phyloP scores from a whole-genome alignment of 2,113 vertebrate genomes.

The Pachypanchax playfairii region DNA sequence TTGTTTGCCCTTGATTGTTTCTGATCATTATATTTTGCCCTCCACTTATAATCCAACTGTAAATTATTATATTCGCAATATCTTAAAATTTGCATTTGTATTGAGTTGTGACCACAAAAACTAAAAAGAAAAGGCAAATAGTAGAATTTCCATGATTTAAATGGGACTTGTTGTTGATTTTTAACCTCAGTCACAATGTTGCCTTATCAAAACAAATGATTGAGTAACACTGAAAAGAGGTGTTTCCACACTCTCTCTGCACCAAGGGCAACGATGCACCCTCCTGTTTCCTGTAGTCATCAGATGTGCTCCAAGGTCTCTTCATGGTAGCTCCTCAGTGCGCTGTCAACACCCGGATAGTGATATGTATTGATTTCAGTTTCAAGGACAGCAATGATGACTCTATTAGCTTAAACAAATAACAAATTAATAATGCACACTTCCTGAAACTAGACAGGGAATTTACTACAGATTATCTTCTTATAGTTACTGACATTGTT shows the following conservation, averaged over 20 bases:
- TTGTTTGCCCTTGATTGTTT: neutral
- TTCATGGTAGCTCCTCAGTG: neutral
- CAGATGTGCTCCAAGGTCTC: too few species aligned
- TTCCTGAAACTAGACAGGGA: neutral
- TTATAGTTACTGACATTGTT: neutral
- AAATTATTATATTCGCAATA: neutral
- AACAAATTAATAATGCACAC: constrained; percentile 3
- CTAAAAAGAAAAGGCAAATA: too few species aligned
- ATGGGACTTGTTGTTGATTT: too few species aligned
- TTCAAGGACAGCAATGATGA: constrained; percentile 1
- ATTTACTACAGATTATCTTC: neutral
- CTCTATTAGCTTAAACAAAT: constrained; percentile 1
- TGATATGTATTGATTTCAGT: neutral
- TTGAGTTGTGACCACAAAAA: neutral
- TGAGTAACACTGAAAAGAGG: neutral
- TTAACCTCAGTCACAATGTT: neutral
- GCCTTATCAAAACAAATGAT: neutral
- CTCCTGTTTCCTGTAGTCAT: neutral
- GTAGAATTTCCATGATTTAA: too few species aligned
- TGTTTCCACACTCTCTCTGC: neutral
- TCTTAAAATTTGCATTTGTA: neutral
- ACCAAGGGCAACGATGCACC: neutral
- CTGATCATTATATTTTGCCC: neutral
- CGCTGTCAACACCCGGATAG: neutral
- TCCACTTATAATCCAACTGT: neutral